Evolutionary conservation across 2,113 vertebrate species (phyloP).

Genomic region (Epinephelus cyanopodus): DNA sequence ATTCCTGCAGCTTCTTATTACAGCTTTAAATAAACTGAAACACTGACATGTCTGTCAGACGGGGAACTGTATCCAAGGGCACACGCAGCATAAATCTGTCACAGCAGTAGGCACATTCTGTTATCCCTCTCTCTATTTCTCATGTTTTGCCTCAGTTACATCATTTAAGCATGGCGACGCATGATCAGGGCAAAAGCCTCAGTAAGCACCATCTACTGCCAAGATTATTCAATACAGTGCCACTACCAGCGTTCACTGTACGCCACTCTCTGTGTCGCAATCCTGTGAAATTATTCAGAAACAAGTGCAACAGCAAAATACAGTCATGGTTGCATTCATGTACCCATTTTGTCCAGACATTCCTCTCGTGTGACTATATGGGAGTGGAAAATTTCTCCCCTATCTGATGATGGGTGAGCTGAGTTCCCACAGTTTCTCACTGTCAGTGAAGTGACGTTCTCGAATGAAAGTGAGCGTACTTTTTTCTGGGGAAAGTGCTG

Average conservation of each 20-base stretch:
- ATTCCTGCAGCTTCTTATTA: neutral
- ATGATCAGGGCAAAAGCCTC: neutral
- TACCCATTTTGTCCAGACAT: constrained; percentile 78
- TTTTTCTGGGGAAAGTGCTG: neutral
- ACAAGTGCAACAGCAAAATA: neutral
- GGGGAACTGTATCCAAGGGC: neutral
- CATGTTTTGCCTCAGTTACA: neutral
- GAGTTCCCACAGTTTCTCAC: constrained; percentile 75
- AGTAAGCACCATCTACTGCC: neutral
- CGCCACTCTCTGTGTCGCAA: neutral
- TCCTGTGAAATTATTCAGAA: neutral
- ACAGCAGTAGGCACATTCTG: neutral
- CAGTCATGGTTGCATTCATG: constrained; percentile 65
- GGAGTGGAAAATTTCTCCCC: constrained; percentile 69
- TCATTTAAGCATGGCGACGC: neutral
- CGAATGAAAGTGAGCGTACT: neutral
- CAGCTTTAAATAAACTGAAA: neutral
- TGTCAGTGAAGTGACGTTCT: constrained; percentile 7
- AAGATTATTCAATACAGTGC: neutral
- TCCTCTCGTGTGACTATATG: constrained; percentile 79
- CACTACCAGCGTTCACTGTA: neutral
- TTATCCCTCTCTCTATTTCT: neutral
- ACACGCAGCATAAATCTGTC: neutral
- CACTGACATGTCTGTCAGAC: neutral
- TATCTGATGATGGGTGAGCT: constrained; percentile 64